Percentiles rank a stretch among this genome's conserved stretches.
Conservation (phyloP, 2,797 vertebrate genomes). For the Hydrophis major region DNA sequence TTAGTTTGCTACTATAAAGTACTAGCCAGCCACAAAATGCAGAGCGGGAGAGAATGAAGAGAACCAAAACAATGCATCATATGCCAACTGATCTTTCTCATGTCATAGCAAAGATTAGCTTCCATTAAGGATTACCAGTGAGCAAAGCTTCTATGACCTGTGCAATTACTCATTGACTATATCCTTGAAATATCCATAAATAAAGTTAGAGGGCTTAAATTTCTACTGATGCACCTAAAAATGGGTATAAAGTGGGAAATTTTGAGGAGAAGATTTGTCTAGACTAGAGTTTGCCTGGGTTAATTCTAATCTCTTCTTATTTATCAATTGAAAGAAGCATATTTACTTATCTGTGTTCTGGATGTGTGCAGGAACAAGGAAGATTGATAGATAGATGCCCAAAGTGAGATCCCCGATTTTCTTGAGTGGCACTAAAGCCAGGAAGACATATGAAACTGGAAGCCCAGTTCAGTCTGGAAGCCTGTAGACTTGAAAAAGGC, state of each 20-base stretch:
- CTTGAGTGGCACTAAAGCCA: not conserved
- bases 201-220: not conserved
- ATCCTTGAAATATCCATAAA: not conserved
- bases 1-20: not conserved
- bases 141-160: not conserved
- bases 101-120: not conserved
- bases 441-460: not conserved
- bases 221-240: not conserved
- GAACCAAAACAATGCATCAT: not conserved
- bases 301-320: not conserved
- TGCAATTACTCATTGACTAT: not conserved
- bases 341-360: not conserved
- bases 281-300: not conserved
- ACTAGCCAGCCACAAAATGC: not conserved
- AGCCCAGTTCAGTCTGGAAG: not conserved
- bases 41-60: rapidly evolving
- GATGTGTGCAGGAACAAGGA: not conserved
- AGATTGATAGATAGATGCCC: not conserved
- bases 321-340: not conserved
- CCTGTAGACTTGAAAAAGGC: not conserved
- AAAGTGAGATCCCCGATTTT: not conserved
- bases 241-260: not conserved
- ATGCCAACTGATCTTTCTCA: not conserved
- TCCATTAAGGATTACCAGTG: not conserved
- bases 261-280: not conserved